phyloP scores from a whole-genome alignment of 1,140 invertebrate species.

The Centruroides sculpturatus region DNA sequence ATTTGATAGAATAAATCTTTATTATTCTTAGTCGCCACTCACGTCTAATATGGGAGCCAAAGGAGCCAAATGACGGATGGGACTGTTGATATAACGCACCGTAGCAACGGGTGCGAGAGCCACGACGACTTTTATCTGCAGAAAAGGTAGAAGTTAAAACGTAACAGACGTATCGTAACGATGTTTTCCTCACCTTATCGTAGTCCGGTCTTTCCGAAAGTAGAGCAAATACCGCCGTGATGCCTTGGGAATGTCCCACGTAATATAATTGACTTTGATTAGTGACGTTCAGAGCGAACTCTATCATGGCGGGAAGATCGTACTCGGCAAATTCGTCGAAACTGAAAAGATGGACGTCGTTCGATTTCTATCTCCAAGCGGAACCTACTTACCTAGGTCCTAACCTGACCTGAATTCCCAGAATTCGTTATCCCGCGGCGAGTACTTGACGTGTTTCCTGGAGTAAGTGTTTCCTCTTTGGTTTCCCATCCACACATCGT shows the following conservation, averaged over 20 bases:
- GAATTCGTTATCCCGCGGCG: slow-evolving; percentile 21
- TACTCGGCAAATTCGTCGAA: slow-evolving; percentile 26
- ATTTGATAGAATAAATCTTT: no score
- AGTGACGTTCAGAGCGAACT: slow-evolving; percentile 35
- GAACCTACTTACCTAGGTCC: neutral
- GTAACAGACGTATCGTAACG: neutral
- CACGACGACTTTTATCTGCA: slow-evolving; percentile 29
- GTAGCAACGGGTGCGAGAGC: slow-evolving; percentile 60
- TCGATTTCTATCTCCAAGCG: neutral
- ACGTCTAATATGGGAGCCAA: slow-evolving; percentile 25
- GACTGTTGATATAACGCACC: slow-evolving; percentile 50
- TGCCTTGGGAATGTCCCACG: slow-evolving; percentile 51
- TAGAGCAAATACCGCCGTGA: slow-evolving; percentile 45
- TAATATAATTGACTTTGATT: slow-evolving; percentile 41
- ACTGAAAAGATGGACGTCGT: slow-evolving; percentile 8
- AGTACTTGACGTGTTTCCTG: slow-evolving; percentile 12
- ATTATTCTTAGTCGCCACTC: neutral
- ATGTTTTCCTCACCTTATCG: slow-evolving; percentile 35
- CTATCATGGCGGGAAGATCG: slow-evolving; percentile 36
- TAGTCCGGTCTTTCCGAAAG: slow-evolving; percentile 45
- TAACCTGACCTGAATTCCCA: slow-evolving; percentile 30
- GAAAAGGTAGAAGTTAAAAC: neutral
- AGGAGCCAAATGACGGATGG: slow-evolving; percentile 30
- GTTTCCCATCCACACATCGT: slow-evolving; percentile 34
- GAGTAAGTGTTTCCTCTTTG: slow-evolving; percentile 22